Percentiles rank a stretch among this genome's conserved stretches.
Evolutionary conservation across 2,888 invertebrate species (phyloP).

Genomic region (Orthonevra nobilis): DNA sequence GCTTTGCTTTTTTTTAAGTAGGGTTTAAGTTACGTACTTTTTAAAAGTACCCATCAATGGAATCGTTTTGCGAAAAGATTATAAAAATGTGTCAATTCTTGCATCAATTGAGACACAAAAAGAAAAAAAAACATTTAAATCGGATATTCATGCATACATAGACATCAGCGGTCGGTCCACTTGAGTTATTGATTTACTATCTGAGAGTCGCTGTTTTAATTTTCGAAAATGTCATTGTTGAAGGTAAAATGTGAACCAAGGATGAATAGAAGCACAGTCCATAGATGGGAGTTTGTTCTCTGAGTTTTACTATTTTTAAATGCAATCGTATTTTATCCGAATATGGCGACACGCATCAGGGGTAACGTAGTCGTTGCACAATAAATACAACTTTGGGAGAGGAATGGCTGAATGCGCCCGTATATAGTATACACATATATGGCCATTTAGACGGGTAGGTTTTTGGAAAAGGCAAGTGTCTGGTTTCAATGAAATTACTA

Average conservation of each 20-base stretch:
- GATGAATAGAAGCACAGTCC: conserved; percentile 53
- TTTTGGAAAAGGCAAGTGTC: conserved; percentile 1
- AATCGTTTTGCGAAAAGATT: too few relatives aligned
- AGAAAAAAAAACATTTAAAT: too few relatives aligned
- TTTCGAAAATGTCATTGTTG: neutral
- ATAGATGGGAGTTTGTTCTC: conserved; percentile 57
- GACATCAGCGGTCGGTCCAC: neutral
- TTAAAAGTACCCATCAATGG: too few relatives aligned
- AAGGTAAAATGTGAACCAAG: neutral
- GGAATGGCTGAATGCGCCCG: neutral
- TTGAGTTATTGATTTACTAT: too few relatives aligned
- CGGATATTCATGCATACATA: neutral
- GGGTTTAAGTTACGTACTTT: too few relatives aligned
- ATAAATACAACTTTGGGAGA: neutral
- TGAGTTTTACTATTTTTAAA: too few relatives aligned
- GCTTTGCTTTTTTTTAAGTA: conserved; percentile 32
- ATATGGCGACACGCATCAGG: conserved; percentile 55
- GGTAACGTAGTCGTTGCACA: conserved; percentile 52
- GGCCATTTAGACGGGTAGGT: conserved; percentile 7
- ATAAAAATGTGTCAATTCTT: neutral
- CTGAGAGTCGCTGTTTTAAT: too few relatives aligned
- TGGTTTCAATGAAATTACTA: neutral
- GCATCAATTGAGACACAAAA: too few relatives aligned
- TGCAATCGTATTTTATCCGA: conserved; percentile 27
- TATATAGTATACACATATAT: too few relatives aligned